Base-by-base conservation (phyloP, 2,888 invertebrate genomes). In the Drosophila anomelani region DNA sequence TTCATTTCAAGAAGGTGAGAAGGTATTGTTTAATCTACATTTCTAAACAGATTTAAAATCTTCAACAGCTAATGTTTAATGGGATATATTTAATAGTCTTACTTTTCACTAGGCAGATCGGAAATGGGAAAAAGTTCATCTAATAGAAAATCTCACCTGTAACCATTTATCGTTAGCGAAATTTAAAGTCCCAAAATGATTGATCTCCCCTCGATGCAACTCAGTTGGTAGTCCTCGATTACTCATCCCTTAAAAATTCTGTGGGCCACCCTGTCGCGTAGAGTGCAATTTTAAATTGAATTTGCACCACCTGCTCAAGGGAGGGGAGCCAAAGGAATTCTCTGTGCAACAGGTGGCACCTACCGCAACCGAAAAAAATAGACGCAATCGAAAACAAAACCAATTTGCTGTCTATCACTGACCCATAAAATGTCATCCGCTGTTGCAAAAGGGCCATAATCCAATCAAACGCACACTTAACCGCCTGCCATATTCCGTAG, bases 251-350 rank as follows among this genome's bases (percentile, higher is more conserved):
- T 29, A 8, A 15, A 29, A 36, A 23, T 63, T 69, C 68, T 58
- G 34, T 38, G 51, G 51, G 13, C 44, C 26, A 44, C 46, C 26
- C 43, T 58, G 51, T 15, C 58, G 38, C 32, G 49, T 47, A 53
- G 56, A 85, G 75, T 77, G 69, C 75, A 76, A 68, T 89, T 87
- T 85, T 51, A 81, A 89, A 85, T 89, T 89, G 78, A 78, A 80
- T 89, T 87, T 78, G 32, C 57, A 57, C 74, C 76, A 85, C 82
- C 85, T 78, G 77, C 77, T 60, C 75, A 64, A 73, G 44, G 59
- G 57, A 44, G 55, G 32, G 44, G 29, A 17, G n/a, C 15, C 36
- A 44, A n/a, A 53, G 43, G 47, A 13, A 43, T 51, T 51, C 43
- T 6, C 15, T 32, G 56, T 66, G 71, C 85, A 85, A 89, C 89